phyloP scores from a whole-genome alignment of 1,140 invertebrate genomes.

The Ooceraea biroi region DNA sequence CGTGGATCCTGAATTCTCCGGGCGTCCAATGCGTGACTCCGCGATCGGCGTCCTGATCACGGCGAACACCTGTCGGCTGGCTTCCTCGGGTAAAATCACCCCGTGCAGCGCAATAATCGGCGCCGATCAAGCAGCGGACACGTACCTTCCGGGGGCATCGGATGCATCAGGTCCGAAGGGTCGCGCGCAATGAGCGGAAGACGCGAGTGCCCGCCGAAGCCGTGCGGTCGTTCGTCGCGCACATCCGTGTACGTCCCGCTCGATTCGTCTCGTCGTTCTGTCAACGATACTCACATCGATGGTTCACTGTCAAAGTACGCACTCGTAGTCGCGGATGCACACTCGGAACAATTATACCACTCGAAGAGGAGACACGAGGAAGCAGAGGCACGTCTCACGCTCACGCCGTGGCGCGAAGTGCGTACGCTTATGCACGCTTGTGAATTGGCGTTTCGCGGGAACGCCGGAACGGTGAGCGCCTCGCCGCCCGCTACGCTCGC shows the following conservation, averaged over 20 bases:
- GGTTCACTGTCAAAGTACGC: neutral
- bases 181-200: neutral
- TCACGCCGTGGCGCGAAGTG: neutral
- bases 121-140: neutral
- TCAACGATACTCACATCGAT: neutral
- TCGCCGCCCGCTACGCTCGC: conserved; percentile 27
- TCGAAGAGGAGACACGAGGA: neutral
- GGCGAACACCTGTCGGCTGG: neutral
- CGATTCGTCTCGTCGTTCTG: conserved; percentile 33
- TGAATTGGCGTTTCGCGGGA: conserved; percentile 75
- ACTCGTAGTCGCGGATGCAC: neutral
- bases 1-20: neutral
- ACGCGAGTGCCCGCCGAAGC: conserved; percentile 28
- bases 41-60: conserved; percentile 41
- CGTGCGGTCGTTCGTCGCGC: conserved; percentile 34
- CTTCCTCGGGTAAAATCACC: conserved; percentile 9
- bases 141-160: neutral
- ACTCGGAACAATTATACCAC: neutral
- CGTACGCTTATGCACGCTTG: conserved; percentile 28
- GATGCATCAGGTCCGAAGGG: neutral
- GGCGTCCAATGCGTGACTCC: neutral
- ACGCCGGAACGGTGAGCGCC: conserved; percentile 72
- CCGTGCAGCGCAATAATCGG: neutral
- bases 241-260: conserved; percentile 52
- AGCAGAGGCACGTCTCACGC: no score